Evolutionary conservation across 2,888 invertebrate genomes (phyloP), one percentile per base, ranked within the genome.

Genomic region (Galerucella calmariensis): DNA sequence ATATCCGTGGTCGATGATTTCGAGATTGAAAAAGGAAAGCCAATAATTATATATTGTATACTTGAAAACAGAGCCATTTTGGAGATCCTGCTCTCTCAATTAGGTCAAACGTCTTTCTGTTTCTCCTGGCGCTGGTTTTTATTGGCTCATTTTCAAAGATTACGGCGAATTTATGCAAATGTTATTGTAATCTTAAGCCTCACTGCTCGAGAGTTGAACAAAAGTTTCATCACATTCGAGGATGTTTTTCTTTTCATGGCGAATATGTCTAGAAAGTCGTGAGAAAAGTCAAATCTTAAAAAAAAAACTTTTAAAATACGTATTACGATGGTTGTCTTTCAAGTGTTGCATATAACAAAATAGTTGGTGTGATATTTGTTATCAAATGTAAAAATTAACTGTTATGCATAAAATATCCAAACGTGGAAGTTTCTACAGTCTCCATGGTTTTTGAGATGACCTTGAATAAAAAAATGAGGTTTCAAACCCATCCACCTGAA

Each of bases 131-230:
- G 41, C n/a, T 66, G 44, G 56, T 72, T 72, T 66, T 72, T 72
- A 72, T 72, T 67, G 59, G 67, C 56, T 66, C 66, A 66, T 72
- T 72, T 67, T 58, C 58, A 41, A 44, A 16, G n/a, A 66, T 71
- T 71, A 71, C 58, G 72, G 41, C 70, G 69, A 70, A 73, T 74
- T 77, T 74, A 77, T 77, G 74, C 74, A 77, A 77, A 77, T 67
- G 24, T 48, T 73, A 73, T 69, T 59, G 48, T 73, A 73, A 73
- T 69, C 58, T 56, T 44, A 59, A 44, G 68, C 58, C 68, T 58
- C 63, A 44, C 9, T 27, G 61, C 8, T 35, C 27, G 24, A 6
- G 61, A 61, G 12, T n/a, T 62, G n/a, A 44, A 62, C 62, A 44
- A 62, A 62, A 62, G 16, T 53, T 14, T 16, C 53, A 53, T 53